Evolutionary conservation across 2,797 vertebrate genomes (phyloP), one percentile per base, ranked within the genome.

Genomic region (Eulemur rubriventer): DNA sequence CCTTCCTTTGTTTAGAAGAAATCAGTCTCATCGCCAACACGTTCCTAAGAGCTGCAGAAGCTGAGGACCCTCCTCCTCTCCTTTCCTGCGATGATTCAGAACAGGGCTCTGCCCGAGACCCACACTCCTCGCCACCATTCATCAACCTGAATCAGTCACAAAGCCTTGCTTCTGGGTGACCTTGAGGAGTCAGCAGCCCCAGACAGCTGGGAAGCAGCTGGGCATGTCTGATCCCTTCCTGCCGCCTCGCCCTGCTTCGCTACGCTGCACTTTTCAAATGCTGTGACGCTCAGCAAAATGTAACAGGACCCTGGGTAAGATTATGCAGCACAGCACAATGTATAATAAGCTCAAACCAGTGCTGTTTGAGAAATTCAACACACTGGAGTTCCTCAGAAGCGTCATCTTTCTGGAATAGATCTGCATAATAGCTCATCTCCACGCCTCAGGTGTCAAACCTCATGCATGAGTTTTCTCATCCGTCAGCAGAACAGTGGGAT

Each of bases 231-330:
- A 55, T 7, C 7, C 28, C 69, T 46, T 83, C 72, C 88, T 16
- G 17, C 41, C 43, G 55, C 12, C 22, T 3, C 35, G 33, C 75
- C 81, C 76, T 13, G 20, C 46, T 88, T 85, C 89, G 26, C 48
- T 0, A 57, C 76, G 88, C 72, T 4, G 76, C 55, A 82, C 65
- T 93, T 93, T 89, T 65, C 76, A 79, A 82, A 87, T 33, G 72
- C 75, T 81, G 91, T 57, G 55, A 70, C 65, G 82, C 55, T 97
- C 90, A 92, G 97, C 95, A 96, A 67, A 88, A 89, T 18, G 55
- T 41, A 82, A 50, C 43, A 9, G 92, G 76, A 57, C 59, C 20
- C 63, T 17, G 28, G 41, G 78, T 84, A 78, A 69, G 89, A 94
- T 52, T 80, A 82, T 35, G 63, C 80, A 73, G 24, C 4, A 2